A percentile compares a stretch with the other conserved stretches of the same genome.
phyloP scores from a whole-genome alignment of 1,140 invertebrate species.

The Zophobas atratus region DNA sequence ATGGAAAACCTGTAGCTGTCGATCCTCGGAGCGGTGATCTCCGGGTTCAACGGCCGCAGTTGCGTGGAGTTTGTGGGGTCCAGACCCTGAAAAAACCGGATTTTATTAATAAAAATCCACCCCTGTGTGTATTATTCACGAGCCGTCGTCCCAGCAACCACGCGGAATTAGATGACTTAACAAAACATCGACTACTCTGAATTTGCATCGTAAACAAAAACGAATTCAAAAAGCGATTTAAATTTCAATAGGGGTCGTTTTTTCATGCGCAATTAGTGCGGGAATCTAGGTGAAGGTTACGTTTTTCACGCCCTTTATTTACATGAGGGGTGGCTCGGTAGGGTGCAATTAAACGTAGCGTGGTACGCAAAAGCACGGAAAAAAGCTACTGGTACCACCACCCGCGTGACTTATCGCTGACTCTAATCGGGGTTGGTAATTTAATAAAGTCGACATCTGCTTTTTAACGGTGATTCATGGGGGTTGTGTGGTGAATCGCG shows the following conservation, averaged over 20 bases:
- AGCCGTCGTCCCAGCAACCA: slow-evolving; percentile 9
- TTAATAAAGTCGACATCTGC: slow-evolving; percentile 32
- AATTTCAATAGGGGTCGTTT: slow-evolving; percentile 11
- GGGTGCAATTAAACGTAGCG: not conserved
- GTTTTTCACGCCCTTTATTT: slow-evolving; percentile 22
- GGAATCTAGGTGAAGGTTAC: slow-evolving; percentile 22
- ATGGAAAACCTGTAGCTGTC: slow-evolving; percentile 93
- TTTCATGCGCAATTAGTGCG: not conserved
- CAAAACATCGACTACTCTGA: slow-evolving; percentile 16
- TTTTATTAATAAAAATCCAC: slow-evolving; percentile 23
- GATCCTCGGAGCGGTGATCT: slow-evolving; percentile 80
- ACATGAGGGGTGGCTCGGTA: slow-evolving; percentile 13
- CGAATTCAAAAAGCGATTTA: not conserved
- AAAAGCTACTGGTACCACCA: slow-evolving; percentile 31
- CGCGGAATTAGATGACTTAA: slow-evolving; percentile 34
- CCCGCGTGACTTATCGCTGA: slow-evolving; percentile 22
- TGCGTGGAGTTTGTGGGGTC: slow-evolving; percentile 74
- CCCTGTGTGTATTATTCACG: not conserved
- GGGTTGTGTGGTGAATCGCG: not conserved
- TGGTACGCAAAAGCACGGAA: not conserved
- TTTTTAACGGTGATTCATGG: not conserved
- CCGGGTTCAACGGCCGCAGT: slow-evolving; percentile 73
- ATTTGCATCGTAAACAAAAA: slow-evolving; percentile 29
- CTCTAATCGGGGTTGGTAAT: slow-evolving; percentile 18
- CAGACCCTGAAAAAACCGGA: slow-evolving; percentile 71